phyloP scores from a whole-genome alignment of 2,797 vertebrate species.

The Xiphophorus birchmanni region DNA sequence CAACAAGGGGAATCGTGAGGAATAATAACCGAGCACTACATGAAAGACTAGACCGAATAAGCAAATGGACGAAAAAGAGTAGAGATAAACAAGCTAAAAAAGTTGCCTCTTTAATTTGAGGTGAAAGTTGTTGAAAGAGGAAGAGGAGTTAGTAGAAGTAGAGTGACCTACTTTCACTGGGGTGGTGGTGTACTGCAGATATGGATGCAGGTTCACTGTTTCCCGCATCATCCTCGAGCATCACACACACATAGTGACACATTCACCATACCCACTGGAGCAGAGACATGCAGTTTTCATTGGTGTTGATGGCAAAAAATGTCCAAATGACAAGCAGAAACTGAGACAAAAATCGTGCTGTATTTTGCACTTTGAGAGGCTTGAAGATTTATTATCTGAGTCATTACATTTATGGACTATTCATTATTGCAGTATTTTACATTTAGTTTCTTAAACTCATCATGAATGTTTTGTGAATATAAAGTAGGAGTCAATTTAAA shows the following conservation, averaged over 20 bases:
- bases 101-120: slow-evolving; percentile 14
- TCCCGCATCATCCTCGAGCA: slow-evolving; percentile 27
- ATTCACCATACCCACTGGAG: slow-evolving; percentile 13
- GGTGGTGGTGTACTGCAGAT: slow-evolving; percentile 62
- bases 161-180: slow-evolving; percentile 71
- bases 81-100: slow-evolving; percentile 10
- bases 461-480: neutral
- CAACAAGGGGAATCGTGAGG: neutral
- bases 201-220: slow-evolving; percentile 62
- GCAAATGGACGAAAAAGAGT: neutral
- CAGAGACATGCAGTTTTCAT: slow-evolving; percentile 12
- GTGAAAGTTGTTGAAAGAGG: slow-evolving; percentile 39
- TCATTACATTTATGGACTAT: neutral
- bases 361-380: neutral
- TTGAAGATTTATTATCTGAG: neutral
- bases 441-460: neutral
- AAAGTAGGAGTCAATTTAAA: neutral
- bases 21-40: slow-evolving; percentile 12
- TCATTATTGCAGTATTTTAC: neutral
- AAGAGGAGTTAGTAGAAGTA: slow-evolving; percentile 43
- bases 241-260: slow-evolving; percentile 6
- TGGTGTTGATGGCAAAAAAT: slow-evolving; percentile 29
- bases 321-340: slow-evolving; percentile 3
- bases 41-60: slow-evolving; percentile 39
- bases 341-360: slow-evolving; percentile 1